Percentiles rank a stretch among this genome's conserved stretches.
phyloP scores from a whole-genome alignment of 2,113 vertebrate species.

The Limnothrissa miodon region DNA sequence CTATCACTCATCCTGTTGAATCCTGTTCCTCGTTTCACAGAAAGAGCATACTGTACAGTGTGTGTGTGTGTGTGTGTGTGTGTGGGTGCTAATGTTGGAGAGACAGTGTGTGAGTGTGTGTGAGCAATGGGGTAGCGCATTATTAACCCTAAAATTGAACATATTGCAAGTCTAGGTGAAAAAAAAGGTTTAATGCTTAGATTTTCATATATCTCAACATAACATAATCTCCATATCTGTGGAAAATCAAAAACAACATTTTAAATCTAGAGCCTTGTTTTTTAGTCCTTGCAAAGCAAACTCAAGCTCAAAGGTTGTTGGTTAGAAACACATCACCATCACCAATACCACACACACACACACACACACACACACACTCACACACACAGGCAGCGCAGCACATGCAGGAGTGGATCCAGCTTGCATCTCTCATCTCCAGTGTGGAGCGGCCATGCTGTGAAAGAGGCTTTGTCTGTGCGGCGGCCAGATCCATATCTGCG shows the following conservation, averaged over 20 bases:
- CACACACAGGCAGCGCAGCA: neutral
- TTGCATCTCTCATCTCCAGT: neutral
- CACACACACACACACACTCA: neutral
- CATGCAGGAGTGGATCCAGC: constrained; percentile 5
- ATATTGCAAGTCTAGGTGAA: no score
- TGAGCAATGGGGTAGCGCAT: neutral
- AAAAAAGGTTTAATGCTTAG: no score
- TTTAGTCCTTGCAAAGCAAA: no score
- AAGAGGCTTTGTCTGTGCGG: constrained; percentile 7
- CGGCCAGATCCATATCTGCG: constrained; percentile 1
- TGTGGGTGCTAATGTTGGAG: neutral
- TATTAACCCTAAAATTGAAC: no score
- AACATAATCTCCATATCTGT: neutral
- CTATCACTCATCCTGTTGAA: neutral
- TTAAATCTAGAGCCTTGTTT: neutral
- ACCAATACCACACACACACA: neutral
- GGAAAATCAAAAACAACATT: neutral
- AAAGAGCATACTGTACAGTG: neutral
- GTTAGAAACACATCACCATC: neutral
- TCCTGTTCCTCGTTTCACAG: neutral
- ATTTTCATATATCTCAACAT: no score
- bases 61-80: neutral
- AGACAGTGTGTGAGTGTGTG: neutral
- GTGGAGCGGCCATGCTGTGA: neutral
- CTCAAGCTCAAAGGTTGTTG: neutral